phyloP scores from a whole-genome alignment of 2,113 vertebrate genomes.

The Planiliza haematocheilus region DNA sequence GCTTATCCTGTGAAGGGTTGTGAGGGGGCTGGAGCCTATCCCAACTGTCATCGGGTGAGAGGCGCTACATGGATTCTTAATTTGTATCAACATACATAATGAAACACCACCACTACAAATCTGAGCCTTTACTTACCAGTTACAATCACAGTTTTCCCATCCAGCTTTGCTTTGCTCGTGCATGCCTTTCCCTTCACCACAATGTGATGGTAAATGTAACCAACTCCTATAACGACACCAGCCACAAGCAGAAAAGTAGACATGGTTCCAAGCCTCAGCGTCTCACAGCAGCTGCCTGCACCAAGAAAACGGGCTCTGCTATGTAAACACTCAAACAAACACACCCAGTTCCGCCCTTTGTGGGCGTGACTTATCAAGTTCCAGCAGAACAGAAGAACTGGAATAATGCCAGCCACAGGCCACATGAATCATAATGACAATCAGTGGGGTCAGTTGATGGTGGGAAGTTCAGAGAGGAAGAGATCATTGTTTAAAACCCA shows the following conservation, averaged over 20 bases:
- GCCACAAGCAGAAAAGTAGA: constrained; percentile 43
- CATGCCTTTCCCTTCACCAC: constrained; percentile 72
- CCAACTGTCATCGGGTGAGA: too few relatives aligned
- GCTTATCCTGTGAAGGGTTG: too few relatives aligned
- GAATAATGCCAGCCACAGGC: not conserved
- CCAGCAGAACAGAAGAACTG: not conserved
- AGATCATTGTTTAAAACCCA: too few relatives aligned
- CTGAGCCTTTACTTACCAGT: constrained; percentile 81
- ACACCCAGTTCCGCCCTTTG: constrained; percentile 22
- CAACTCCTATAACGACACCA: constrained; percentile 71
- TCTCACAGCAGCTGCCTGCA: not conserved
- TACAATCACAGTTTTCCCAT: constrained; percentile 88
- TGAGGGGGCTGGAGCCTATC: too few relatives aligned
- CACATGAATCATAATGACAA: not conserved
- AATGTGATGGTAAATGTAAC: constrained; percentile 70
- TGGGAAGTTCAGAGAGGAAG: too few relatives aligned
- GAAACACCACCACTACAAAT: not conserved
- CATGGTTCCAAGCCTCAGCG: constrained; percentile 39
- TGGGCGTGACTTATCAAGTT: constrained; percentile 4
- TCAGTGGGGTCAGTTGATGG: not conserved
- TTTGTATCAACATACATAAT: not conserved
- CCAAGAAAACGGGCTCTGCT: not conserved
- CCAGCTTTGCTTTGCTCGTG: constrained; percentile 69
- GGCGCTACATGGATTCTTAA: not conserved
- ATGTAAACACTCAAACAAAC: not conserved